A percentile compares a stretch with the other conserved stretches of the same genome.
Conservation (phyloP, 2,888 invertebrate genomes). For the Drosophila fungiperda region DNA sequence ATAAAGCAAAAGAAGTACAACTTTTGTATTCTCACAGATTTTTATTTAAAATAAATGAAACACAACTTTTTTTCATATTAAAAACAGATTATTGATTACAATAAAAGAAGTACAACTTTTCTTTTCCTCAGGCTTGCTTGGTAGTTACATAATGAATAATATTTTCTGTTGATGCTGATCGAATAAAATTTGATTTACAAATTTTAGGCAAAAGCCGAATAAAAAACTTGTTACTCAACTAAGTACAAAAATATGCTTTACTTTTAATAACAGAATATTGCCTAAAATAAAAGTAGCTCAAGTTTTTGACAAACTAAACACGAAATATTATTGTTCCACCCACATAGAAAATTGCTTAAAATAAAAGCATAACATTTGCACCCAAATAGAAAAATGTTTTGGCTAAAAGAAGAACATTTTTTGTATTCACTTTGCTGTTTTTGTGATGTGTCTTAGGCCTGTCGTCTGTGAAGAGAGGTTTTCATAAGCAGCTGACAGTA, state of each 20-base stretch:
- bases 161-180: not conserved
- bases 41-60: too few relatives aligned
- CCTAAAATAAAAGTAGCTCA: not conserved
- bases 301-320: not conserved
- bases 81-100: not conserved
- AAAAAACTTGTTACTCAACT: not conserved
- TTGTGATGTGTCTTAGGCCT: not conserved
- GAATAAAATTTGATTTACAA: not conserved
- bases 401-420: not conserved
- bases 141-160: not conserved
- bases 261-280: not conserved
- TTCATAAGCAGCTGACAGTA: constrained; percentile 34
- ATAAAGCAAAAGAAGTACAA: not conserved
- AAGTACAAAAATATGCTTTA: not conserved
- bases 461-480: constrained; percentile 2
- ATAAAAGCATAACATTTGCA: not conserved
- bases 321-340: too few relatives aligned
- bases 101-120: not conserved
- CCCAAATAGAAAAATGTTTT: not conserved
- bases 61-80: too few relatives aligned
- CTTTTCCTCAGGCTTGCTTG: not conserved
- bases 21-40: not conserved
- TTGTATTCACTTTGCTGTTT: not conserved
- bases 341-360: not conserved
- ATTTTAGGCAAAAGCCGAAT: not conserved